Evolutionary conservation across 2,113 vertebrate species (phyloP), one percentile per base, ranked within the genome.

Genomic region (Indicator maculatus): DNA sequence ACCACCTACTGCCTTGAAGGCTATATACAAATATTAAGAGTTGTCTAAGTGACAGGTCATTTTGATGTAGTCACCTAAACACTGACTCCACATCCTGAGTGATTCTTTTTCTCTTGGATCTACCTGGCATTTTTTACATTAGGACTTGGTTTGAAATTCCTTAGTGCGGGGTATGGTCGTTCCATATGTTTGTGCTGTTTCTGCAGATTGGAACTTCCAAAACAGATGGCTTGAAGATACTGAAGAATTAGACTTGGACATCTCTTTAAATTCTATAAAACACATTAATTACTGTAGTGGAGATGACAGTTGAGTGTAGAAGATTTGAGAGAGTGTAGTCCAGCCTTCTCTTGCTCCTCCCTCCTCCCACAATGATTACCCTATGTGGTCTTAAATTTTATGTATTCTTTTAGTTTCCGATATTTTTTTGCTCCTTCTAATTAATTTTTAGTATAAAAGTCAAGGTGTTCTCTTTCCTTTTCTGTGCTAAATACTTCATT

Each of bases 101-200:
- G 12, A 3, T 59, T 91, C 33, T 83, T 93, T 83, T 82, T 73
- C 60, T 74, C 9, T 64, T 56, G 39, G 18, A 65, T 89, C n/a
- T 96, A 94, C 91, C 94, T 96, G 86, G 21, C n/a, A 89, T 93
- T 93, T 93, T 95, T 92, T 30, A 79, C 0, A 0, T 84, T 82
- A 82, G 66, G 77, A 88, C 73, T 90, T 16, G 26, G 38, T 88
- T 80, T 77, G 56, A 91, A 93, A 91, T 56, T 93, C 52, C 53
- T 93, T 39, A 33, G 39, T 86, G 76, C 67, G 38, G 69, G 60
- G 65, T 78, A 44, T 65, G 83, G 71, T 88, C 75, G 74, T 88
- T 81, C 88, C 91, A 83, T 96, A 89, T 96, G 95, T 87, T 96
- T 91, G 53, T 91, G 79, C 58, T 75, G 75, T 91, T 93, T 95